phyloP scores from a whole-genome alignment of 2,113 vertebrate genomes.

The Lepus europaeus region DNA sequence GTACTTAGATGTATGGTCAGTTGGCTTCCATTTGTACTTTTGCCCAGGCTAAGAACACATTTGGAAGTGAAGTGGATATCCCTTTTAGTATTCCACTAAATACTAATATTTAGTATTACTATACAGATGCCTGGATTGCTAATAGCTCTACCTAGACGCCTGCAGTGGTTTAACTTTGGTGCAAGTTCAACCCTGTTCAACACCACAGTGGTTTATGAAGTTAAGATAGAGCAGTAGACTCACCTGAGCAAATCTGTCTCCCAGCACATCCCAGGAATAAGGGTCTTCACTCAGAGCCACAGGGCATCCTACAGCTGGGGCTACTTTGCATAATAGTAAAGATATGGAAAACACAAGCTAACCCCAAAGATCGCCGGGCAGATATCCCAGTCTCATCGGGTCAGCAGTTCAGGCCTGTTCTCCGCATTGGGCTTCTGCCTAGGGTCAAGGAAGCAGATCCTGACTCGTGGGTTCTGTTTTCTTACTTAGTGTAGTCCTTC shows the following conservation, averaged over 20 bases:
- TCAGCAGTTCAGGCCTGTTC: not conserved
- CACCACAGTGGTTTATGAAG: not conserved
- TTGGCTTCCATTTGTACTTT: slow-evolving; percentile 19
- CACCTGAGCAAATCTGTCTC: not conserved
- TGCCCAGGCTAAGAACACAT: not conserved
- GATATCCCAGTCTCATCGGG: not conserved
- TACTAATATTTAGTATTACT: not conserved
- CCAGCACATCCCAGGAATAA: not conserved
- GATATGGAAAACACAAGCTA: not conserved
- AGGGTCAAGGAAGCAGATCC: not conserved
- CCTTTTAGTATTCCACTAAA: not conserved
- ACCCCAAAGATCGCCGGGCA: not conserved
- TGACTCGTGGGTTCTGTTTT: not conserved
- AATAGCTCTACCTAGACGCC: not conserved
- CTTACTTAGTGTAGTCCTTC: slow-evolving; percentile 5
- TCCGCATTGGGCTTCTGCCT: not conserved
- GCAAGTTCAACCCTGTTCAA: not conserved
- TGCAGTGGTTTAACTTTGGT: not conserved
- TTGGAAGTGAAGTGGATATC: not conserved
- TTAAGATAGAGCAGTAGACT: not conserved
- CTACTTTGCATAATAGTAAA: not conserved
- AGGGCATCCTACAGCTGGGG: not conserved
- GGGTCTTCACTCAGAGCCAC: not conserved
- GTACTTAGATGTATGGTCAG: not conserved
- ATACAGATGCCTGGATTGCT: not conserved